Evolutionary conservation across 1,140 invertebrate species (phyloP), one percentile per base, ranked within the genome.

Genomic region (Zelostemma sp.): DNA sequence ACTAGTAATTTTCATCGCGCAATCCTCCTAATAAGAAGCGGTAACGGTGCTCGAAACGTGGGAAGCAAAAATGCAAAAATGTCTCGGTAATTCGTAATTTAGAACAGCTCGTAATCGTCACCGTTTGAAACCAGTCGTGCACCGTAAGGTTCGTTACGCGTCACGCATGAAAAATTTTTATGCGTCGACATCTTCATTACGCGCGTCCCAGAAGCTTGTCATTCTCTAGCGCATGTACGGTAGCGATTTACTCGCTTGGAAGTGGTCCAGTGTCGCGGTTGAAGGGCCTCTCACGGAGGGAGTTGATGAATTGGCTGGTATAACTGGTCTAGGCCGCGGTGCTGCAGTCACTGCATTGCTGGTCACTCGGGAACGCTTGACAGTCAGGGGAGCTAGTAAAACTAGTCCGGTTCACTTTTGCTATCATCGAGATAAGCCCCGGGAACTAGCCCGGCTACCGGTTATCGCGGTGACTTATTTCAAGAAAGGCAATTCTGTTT

Each of bases 271-370:
- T n/a, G n/a, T n/a, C n/a, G n/a, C n/a, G n/a, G n/a, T n/a, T n/a
- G n/a, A n/a, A n/a, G n/a, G n/a, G n/a, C n/a, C 61, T 38, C 53
- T 38, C 14, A 18, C 15, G 28, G 56, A 38, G 49, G 28, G 51
- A 47, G 55, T 69, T 72, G 59, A 74, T 65, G 70, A 74, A 72
- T 72, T 35, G 61, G 28, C 47, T 60, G 65, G 18, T 31, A 59
- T 31, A 74, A 72, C 72, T 61, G 58, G 61, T 74, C 61, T 46
- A 47, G 19, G 40, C 16, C 17, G 9, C 41, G 43, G 31, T 33
- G n/a, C n/a, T n/a, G n/a, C 41, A 33, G 45, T 28, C 31, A 43
- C n/a, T n/a, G n/a, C n/a, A n/a, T n/a, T 28, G 25, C 25, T 8
- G 8, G 25, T 28, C 25, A 28, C 25, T 8, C 8, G 48, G 28